Evolutionary conservation across 2,797 vertebrate species (phyloP).

Genomic region (Podarcis siculus): DNA sequence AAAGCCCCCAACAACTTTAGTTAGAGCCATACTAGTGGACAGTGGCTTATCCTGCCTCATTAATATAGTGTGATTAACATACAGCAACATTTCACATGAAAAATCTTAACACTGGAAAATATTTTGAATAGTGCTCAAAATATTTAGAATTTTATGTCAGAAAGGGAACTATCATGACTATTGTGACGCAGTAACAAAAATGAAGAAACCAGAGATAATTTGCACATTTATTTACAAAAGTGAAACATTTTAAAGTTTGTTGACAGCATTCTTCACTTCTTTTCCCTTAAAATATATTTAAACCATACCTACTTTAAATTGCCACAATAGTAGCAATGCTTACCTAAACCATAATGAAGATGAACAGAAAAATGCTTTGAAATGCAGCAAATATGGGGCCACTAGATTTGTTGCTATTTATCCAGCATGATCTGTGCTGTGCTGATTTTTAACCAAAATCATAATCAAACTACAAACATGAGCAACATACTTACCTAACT

Average conservation of each 20-base stretch:
- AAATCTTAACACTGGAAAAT: too few species aligned
- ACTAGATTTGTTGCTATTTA: neutral
- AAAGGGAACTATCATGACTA: neutral
- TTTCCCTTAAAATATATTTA: neutral
- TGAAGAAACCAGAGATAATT: neutral
- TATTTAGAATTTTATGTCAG: neutral
- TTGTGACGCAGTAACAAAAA: neutral
- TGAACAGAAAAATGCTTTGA: neutral
- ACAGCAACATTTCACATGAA: neutral
- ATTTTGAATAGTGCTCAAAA: neutral
- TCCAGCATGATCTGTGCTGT: neutral
- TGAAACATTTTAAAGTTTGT: neutral
- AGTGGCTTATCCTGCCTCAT: neutral
- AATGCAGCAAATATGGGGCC: neutral
- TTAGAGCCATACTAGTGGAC: neutral
- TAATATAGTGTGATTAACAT: neutral
- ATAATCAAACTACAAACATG: neutral
- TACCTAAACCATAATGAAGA: neutral
- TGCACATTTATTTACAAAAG: neutral
- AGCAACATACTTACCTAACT: constrained; percentile 64
- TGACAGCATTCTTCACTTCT: neutral
- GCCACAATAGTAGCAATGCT: neutral
- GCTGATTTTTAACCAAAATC: neutral
- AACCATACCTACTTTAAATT: neutral
- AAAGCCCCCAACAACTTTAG: neutral